Conservation (phyloP, 2,113 vertebrate species). For the Ancistrus triradiatus region DNA sequence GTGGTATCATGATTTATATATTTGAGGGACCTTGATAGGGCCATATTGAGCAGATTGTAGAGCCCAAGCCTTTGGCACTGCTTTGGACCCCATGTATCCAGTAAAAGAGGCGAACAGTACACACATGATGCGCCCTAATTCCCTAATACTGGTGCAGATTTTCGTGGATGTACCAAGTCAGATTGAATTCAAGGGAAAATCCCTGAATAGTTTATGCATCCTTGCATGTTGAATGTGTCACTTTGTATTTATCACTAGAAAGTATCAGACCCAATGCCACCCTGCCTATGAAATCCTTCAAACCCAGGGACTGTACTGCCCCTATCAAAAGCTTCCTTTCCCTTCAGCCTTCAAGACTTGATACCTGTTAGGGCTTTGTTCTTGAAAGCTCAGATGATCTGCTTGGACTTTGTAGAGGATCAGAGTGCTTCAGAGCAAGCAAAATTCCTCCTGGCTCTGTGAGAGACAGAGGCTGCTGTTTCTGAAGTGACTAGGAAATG, state of each 20-base stretch:
- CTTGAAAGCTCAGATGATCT: conserved; percentile 25
- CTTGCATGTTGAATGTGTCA: too few relatives aligned
- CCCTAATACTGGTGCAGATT: too few relatives aligned
- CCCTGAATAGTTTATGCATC: too few relatives aligned
- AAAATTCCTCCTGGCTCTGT: conserved; percentile 19
- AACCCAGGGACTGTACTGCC: neutral
- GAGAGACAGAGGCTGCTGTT: neutral
- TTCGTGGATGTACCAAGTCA: too few relatives aligned
- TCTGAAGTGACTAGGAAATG: conserved; percentile 9
- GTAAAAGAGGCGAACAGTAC: too few relatives aligned
- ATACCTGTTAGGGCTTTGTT: conserved; percentile 40
- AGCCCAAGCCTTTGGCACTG: too few relatives aligned
- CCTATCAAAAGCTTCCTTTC: conserved; percentile 18
- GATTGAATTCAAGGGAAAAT: too few relatives aligned
- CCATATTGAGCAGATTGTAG: too few relatives aligned
- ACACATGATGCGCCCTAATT: too few relatives aligned
- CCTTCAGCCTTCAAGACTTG: conserved; percentile 17
- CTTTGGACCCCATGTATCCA: neutral
- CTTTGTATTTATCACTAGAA: too few relatives aligned
- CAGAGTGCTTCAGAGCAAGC: conserved; percentile 30
- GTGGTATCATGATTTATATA: conserved; percentile 1
- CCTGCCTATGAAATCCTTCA: neutral
- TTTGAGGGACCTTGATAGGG: neutral
- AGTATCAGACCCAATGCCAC: neutral
- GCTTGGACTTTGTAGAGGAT: conserved; percentile 37